A percentile compares a stretch with the other conserved stretches of the same genome.
Evolutionary conservation across 2,113 vertebrate genomes (phyloP).

Genomic region (Tor tambroides): DNA sequence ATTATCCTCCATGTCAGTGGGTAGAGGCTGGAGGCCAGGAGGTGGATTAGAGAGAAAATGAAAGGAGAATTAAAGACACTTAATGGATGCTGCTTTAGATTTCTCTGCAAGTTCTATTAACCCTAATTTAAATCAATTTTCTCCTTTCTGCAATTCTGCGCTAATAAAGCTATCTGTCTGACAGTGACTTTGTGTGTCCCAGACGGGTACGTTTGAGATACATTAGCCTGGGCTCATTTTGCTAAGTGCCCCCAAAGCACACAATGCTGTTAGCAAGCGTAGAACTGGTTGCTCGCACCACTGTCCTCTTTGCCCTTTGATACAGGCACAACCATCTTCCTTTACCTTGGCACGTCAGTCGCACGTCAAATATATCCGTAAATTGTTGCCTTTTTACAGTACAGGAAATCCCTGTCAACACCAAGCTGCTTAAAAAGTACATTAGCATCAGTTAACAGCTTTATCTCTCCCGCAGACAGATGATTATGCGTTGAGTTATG

Average conservation of each 20-base stretch:
- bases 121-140: conserved; percentile 63
- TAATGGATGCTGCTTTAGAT: conserved; percentile 68
- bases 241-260: conserved; percentile 61
- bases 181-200: conserved; percentile 57
- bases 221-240: conserved; percentile 67
- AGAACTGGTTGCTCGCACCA: conserved; percentile 50
- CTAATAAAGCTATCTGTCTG: conserved; percentile 60
- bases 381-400: conserved; percentile 15
- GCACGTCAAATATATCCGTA: not conserved
- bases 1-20: conserved; percentile 71
- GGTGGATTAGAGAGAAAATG: conserved; percentile 53
- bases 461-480: conserved; percentile 63
- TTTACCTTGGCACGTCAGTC: not conserved
- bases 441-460: conserved; percentile 47
- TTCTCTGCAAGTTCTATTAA: conserved; percentile 70
- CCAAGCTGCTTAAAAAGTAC: conserved; percentile 21
- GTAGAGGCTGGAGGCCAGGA: conserved; percentile 62
- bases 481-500: conserved; percentile 71
- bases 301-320: conserved; percentile 45
- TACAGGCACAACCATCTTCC: not conserved
- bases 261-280: conserved; percentile 49
- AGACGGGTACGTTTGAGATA: conserved; percentile 48
- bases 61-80: conserved; percentile 63
- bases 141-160: conserved; percentile 63
- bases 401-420: conserved; percentile 37